Evolutionary conservation across 2,888 invertebrate species (phyloP).

Genomic region (Diadegma fenestrale): DNA sequence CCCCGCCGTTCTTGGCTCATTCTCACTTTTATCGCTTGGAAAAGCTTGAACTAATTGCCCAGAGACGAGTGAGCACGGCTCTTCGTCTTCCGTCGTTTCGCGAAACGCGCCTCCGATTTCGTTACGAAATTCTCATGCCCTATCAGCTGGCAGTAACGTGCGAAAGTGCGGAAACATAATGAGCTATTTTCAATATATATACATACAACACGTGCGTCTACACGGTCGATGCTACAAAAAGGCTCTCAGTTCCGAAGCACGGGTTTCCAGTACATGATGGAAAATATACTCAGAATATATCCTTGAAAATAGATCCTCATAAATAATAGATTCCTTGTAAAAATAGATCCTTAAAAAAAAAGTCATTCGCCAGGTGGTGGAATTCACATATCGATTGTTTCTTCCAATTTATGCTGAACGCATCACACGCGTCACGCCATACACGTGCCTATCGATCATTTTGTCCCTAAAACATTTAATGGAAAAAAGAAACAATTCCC

Average conservation of each 20-base stretch:
- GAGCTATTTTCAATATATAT: conserved; percentile 17
- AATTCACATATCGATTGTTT: background rate
- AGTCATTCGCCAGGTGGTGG: background rate
- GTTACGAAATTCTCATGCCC: conserved; percentile 41
- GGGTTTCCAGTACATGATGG: background rate
- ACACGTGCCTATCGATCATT: background rate
- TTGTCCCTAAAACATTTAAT: background rate
- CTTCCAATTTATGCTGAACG: background rate
- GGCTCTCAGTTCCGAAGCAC: background rate
- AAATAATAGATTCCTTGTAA: too few species aligned
- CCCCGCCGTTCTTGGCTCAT: conserved; percentile 49
- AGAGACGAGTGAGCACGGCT: conserved; percentile 62
- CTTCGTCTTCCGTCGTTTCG: conserved; percentile 53
- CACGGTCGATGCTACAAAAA: background rate
- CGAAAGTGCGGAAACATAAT: conserved; percentile 33
- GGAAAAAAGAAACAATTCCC: background rate
- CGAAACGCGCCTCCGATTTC: conserved; percentile 49
- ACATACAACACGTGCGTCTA: background rate
- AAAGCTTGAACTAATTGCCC: conserved; percentile 68
- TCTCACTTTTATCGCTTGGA: conserved; percentile 67
- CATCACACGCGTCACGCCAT: background rate
- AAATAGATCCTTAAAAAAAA: background rate
- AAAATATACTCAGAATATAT: background rate
- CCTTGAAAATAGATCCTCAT: background rate
- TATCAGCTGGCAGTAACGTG: conserved; percentile 61